Conservation (phyloP, 2,888 invertebrate genomes). For the Busseola fusca region DNA sequence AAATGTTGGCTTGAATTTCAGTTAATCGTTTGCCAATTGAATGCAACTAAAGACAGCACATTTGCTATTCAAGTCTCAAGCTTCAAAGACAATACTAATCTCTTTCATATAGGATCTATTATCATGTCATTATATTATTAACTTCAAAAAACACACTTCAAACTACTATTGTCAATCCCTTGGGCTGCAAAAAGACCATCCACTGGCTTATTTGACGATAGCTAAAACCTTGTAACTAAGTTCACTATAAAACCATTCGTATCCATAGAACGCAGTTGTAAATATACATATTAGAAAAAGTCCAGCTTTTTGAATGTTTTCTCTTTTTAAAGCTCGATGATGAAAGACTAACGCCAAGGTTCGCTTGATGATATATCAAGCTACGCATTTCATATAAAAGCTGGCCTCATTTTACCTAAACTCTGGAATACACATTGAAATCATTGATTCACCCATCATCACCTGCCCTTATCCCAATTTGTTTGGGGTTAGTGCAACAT, state of each 20-base stretch:
- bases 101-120: neutral
- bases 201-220: too few species aligned
- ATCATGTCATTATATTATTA: too few species aligned
- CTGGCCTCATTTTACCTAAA: neutral
- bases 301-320: too few species aligned
- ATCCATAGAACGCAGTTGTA: too few species aligned
- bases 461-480: neutral
- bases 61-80: neutral
- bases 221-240: too few species aligned
- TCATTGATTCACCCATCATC: neutral
- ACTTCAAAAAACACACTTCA: too few species aligned
- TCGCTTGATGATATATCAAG: too few species aligned
- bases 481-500: neutral
- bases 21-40: constrained; percentile 14
- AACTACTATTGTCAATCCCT: too few species aligned
- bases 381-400: neutral
- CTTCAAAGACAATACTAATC: neutral
- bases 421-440: neutral
- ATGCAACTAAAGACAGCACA: neutral
- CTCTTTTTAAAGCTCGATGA: neutral
- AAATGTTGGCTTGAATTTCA: constrained; percentile 30
- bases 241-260: too few species aligned
- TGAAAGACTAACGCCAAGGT: neutral
- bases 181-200: too few species aligned
- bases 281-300: too few species aligned